Evolutionary conservation across 2,888 invertebrate genomes (phyloP), one percentile per base, ranked within the genome.

Genomic region (Papilio gigon): DNA sequence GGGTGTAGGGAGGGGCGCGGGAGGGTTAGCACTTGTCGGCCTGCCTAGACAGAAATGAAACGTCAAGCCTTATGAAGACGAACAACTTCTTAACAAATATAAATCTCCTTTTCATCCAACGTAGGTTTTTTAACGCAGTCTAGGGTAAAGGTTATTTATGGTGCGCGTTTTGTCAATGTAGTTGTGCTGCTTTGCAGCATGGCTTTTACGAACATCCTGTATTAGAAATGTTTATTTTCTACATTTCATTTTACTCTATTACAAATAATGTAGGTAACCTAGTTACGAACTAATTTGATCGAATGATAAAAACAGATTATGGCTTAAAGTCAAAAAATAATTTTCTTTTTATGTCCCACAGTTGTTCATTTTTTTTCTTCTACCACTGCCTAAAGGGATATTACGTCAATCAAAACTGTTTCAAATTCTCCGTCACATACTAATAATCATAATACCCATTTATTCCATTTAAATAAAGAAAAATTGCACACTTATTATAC

Each of bases 41-140:
- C 81, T 85, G 83, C 87, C 89, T 89, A 90, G 90, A 89, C 89
- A 90, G 87, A 88, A 89, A 89, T 88, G 89, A 90, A 90, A 90
- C 84, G 90, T 88, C 90, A 86, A 81, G 83, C 82, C 84, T 90
- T 88, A 90, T 89, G 88, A 92, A 90, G 91, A 90, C 86, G 89
- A 89, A 90, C 89, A 90, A 87, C 91, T 88, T 86, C 85, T 86
- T 89, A 91, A 90, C 89, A 88, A 88, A 85, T 89, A 91, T 90
- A 89, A 90, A 90, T 90, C 86, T 88, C 80, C 82, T 84, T 86
- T 84, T 84, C 85, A 84, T 84, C 82, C 81, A 75, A 77, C 76
- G 79, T 80, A 83, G 82, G 84, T 88, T 86, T 87, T 86, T 85
- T 81, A 84, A 82, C 81, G 70, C 73, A 76, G 81, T 82, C 80